Percentiles rank a stretch among this genome's conserved stretches.
phyloP scores from a whole-genome alignment of 2,888 invertebrate genomes.

The Metallyticus violacea region DNA sequence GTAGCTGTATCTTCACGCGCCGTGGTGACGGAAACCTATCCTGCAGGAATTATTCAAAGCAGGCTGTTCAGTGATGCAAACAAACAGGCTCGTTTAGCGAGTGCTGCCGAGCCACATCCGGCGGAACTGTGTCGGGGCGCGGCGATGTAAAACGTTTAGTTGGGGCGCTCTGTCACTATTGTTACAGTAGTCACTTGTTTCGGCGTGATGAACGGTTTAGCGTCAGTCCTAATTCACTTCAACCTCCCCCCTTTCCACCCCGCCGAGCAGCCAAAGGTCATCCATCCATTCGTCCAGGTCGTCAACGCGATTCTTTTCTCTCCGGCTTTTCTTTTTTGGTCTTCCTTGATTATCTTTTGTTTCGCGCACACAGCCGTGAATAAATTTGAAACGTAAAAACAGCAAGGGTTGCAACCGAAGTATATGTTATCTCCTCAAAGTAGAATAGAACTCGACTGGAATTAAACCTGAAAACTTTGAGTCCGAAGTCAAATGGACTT shows the following conservation, averaged over 20 bases:
- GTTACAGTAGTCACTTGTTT: constrained; percentile 18
- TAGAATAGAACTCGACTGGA: neutral
- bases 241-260: neutral
- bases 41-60: neutral
- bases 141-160: constrained; percentile 13
- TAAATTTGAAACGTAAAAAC: neutral
- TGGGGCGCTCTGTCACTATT: constrained; percentile 2
- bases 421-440: neutral
- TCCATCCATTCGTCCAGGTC: neutral
- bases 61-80: constrained; percentile 3
- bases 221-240: constrained; percentile 15
- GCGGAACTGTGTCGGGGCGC: constrained; percentile 8
- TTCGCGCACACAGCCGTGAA: neutral
- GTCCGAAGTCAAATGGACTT: too few relatives aligned
- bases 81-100: constrained; percentile 17
- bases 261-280: neutral
- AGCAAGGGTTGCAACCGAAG: neutral
- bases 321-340: neutral
- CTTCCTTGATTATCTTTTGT: neutral
- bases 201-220: constrained; percentile 13
- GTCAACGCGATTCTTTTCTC: neutral
- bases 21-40: neutral
- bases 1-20: neutral
- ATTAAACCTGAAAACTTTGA: neutral
- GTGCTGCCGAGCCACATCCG: constrained; percentile 26